Percentiles rank a stretch among this genome's conserved stretches.
These are phyloP conservation scores for Parnassius mnemosyne DNA, from an alignment of 2,888 invertebrate species.

Conservation along the genomic window DNA sequence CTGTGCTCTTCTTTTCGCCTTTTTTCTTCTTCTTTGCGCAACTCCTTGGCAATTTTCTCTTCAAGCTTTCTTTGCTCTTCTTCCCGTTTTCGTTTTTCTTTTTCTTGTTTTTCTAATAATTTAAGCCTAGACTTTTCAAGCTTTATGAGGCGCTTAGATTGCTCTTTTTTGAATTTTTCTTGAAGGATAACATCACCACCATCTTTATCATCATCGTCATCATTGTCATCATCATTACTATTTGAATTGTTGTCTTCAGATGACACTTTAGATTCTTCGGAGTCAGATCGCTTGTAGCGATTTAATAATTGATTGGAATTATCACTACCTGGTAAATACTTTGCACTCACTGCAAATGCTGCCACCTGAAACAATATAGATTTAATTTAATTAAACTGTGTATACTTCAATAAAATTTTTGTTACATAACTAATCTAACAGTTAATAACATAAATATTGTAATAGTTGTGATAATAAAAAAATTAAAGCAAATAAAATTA, in stretches of 20 bases:
- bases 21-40: slow-evolving; percentile 40
- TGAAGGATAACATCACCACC: no score
- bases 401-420: no score
- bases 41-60: slow-evolving; percentile 42
- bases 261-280: slow-evolving; percentile 48
- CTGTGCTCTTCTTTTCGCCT: slow-evolving; percentile 45
- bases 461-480: no score
- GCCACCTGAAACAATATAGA: slow-evolving; percentile 50
- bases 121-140: slow-evolving; percentile 42
- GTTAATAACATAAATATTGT: no score
- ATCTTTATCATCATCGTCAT: slow-evolving; percentile 32
- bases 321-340: slow-evolving; percentile 60
- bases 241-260: slow-evolving; percentile 37
- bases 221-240: slow-evolving; percentile 40
- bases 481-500: no score
- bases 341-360: slow-evolving; percentile 50
- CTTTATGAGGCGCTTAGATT: slow-evolving; percentile 39
- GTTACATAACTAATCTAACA: no score
- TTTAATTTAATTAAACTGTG: no score
- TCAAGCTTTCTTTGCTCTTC: slow-evolving; percentile 44
- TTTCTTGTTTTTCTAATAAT: slow-evolving; percentile 45
- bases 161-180: slow-evolving; percentile 23
- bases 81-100: slow-evolving; percentile 35
- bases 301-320: slow-evolving; percentile 44
- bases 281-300: slow-evolving; percentile 46